A percentile compares a stretch with the other conserved stretches of the same genome.
Evolutionary conservation across 2,113 vertebrate species (phyloP).

Genomic region (Carlito syrichta): DNA sequence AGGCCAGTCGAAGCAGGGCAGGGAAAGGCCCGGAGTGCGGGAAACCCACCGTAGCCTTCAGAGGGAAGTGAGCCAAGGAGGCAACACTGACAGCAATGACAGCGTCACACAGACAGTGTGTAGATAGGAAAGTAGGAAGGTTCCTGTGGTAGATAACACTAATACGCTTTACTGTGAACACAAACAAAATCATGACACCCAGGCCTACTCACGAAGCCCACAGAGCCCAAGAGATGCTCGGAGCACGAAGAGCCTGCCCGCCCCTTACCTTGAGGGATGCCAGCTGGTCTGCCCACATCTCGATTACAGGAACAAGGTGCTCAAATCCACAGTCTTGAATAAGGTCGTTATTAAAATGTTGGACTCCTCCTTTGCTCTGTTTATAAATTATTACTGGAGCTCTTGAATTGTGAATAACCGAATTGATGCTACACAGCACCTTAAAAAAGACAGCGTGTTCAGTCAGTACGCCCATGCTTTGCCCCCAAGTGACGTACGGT

Average conservation of each 20-base stretch:
- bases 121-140: not conserved
- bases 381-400: slow-evolving; percentile 81
- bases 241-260: not conserved
- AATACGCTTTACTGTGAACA: not conserved
- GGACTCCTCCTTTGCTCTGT: slow-evolving; percentile 71
- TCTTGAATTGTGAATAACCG: slow-evolving; percentile 81
- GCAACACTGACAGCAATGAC: not conserved
- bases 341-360: slow-evolving; percentile 31
- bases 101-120: not conserved
- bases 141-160: not conserved
- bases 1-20: not conserved
- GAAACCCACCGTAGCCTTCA: not conserved
- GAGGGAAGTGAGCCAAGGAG: not conserved
- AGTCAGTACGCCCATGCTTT: not conserved
- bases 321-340: slow-evolving; percentile 80
- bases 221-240: not conserved
- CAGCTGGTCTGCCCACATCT: slow-evolving; percentile 91
- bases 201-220: not conserved
- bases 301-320: slow-evolving; percentile 84
- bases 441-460: slow-evolving; percentile 66
- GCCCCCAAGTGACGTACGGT: not conserved
- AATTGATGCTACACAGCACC: slow-evolving; percentile 84
- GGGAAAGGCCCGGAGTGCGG: not conserved
- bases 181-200: not conserved
- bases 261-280: slow-evolving; percentile 83